Evolutionary conservation across 1,140 invertebrate species (phyloP).

Genomic region (Pomacea maculata): DNA sequence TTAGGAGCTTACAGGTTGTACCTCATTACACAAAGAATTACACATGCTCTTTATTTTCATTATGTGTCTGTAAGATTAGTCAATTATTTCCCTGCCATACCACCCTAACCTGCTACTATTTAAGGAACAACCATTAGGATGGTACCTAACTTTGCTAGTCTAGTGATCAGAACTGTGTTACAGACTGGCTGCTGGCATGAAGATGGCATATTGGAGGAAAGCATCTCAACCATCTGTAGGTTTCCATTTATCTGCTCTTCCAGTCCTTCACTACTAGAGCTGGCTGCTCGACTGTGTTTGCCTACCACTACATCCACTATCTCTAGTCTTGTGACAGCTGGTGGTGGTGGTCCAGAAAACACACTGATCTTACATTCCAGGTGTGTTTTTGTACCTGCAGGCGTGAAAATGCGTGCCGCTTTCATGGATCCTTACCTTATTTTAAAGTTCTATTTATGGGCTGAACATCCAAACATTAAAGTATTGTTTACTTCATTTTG

Average conservation of each 20-base stretch:
- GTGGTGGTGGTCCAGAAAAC: background rate
- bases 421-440: too few species aligned
- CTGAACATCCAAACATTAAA: background rate
- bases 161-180: too few species aligned
- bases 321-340: background rate
- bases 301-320: slow-evolving; percentile 19
- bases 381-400: slow-evolving; percentile 5
- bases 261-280: slow-evolving; percentile 33
- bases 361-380: slow-evolving; percentile 5
- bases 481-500: background rate
- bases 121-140: too few species aligned
- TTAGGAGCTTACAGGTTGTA: too few species aligned
- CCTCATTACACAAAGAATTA: too few species aligned
- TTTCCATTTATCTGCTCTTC: slow-evolving; percentile 39
- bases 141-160: too few species aligned
- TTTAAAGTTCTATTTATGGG: background rate
- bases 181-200: too few species aligned
- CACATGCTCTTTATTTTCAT: too few species aligned
- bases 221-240: slow-evolving; percentile 28
- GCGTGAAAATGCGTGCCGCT: background rate
- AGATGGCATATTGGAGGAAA: slow-evolving; percentile 18
- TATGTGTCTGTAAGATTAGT: too few species aligned
- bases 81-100: too few species aligned
- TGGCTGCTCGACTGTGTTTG: slow-evolving; percentile 34
- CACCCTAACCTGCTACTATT: too few species aligned